Percentiles rank a stretch among this genome's conserved stretches.
Evolutionary conservation across 37 sponge, comb jelly and placozoan genomes (phyloP).

Genomic region (Halisarca cf. caerulea): DNA sequence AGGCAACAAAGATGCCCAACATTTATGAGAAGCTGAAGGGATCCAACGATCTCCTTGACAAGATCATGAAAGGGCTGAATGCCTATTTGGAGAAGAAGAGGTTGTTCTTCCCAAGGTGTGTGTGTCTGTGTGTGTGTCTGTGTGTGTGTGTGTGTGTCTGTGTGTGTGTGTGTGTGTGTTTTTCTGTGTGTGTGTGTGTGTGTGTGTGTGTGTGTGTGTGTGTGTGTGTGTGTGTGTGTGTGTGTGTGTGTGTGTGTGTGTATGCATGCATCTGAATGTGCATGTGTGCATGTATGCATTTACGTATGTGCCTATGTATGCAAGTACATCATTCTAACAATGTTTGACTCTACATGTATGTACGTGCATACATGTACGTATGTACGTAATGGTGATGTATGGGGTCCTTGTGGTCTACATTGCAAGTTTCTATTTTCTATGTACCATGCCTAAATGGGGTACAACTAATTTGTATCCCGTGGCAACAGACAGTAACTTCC

Average conservation of each 20-base stretch:
- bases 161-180: neutral
- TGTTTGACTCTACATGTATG: too few relatives aligned
- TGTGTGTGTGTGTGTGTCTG: neutral
- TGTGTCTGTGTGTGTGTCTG: neutral
- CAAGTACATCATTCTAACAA: too few relatives aligned
- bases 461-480: too few relatives aligned
- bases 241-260: neutral
- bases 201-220: neutral
- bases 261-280: too few relatives aligned
- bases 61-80: slow-evolving; percentile 96
- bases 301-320: too few relatives aligned
- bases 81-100: slow-evolving; percentile 98
- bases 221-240: neutral
- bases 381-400: too few relatives aligned
- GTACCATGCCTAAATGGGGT: too few relatives aligned
- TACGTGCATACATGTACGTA: too few relatives aligned
- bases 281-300: too few relatives aligned
- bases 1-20: slow-evolving; percentile 84
- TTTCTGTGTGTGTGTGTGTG: neutral
- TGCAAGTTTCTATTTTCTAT: too few relatives aligned
- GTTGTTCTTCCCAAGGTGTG: slow-evolving; percentile 88
- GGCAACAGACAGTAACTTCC: too few relatives aligned
- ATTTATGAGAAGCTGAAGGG: slow-evolving; percentile 86
- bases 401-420: too few relatives aligned
- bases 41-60: slow-evolving; percentile 89